Conservation (phyloP, 1,140 invertebrate species). For the Cotesia glomerata region DNA sequence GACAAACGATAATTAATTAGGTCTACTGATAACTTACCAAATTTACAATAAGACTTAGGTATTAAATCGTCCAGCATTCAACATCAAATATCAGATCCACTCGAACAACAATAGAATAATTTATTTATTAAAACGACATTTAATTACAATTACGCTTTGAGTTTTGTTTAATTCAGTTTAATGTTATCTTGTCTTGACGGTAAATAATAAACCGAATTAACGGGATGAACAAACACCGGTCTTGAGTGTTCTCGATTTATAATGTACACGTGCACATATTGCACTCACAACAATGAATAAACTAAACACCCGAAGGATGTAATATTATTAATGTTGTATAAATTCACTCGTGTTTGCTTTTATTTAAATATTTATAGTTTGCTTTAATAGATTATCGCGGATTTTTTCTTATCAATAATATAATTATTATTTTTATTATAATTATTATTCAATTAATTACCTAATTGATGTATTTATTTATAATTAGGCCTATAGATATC, state of each 20-base stretch:
- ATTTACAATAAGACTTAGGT: slow-evolving; percentile 9
- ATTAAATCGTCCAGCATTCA: background rate
- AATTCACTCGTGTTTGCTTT: background rate
- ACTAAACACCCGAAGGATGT: background rate
- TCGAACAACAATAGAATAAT: background rate
- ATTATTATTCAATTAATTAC: background rate
- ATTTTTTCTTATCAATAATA: too few species aligned
- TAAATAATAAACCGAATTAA: background rate
- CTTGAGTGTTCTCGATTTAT: slow-evolving; percentile 11
- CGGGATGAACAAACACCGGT: slow-evolving; percentile 13
- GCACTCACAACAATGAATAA: background rate
- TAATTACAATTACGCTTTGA: background rate
- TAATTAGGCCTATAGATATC: slow-evolving; percentile 30
- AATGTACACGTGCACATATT: slow-evolving; percentile 13
- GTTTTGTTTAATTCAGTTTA: background rate
- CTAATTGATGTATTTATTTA: background rate
- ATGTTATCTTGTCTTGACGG: background rate
- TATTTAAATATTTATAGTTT: background rate
- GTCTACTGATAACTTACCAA: slow-evolving; percentile 26
- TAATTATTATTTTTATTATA: too few species aligned
- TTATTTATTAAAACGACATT: background rate
- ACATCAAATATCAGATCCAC: background rate
- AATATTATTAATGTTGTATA: slow-evolving; percentile 2
- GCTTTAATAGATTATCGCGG: too few species aligned
- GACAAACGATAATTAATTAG: background rate